phyloP scores from a whole-genome alignment of 2,888 invertebrate species.

The Neoscelio sp. region DNA sequence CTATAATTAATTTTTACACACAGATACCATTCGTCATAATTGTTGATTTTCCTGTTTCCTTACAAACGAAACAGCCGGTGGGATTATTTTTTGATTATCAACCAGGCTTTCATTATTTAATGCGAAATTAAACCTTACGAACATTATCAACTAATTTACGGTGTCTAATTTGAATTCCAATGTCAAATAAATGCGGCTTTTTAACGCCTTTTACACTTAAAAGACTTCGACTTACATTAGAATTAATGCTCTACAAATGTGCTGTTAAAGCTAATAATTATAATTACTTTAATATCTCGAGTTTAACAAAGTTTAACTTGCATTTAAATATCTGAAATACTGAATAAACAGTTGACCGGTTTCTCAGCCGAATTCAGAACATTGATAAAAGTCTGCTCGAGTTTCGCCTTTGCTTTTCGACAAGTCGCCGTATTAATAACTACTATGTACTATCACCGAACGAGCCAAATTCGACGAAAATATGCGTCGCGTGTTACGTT shows the following conservation, averaged over 20 bases:
- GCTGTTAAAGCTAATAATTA: constrained; percentile 34
- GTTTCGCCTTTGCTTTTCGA: too few species aligned
- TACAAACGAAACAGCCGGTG: background rate
- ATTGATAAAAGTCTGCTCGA: too few species aligned
- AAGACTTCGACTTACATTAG: constrained; percentile 13
- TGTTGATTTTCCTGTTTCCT: too few species aligned
- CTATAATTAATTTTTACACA: too few species aligned
- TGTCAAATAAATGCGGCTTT: constrained; percentile 25
- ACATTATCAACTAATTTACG: constrained; percentile 1
- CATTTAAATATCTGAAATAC: background rate
- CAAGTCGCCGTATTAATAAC: too few species aligned
- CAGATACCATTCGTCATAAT: too few species aligned
- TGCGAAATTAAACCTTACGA: constrained; percentile 3
- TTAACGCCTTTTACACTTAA: constrained; percentile 23
- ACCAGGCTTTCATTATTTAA: constrained; percentile 10
- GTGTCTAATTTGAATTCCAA: constrained; percentile 21
- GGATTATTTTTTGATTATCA: constrained; percentile 21
- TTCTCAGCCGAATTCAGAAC: too few species aligned
- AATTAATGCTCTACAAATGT: constrained; percentile 22
- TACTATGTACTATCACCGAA: too few species aligned
- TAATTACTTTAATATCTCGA: constrained; percentile 38
- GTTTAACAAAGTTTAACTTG: constrained; percentile 13
- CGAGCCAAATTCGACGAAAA: too few species aligned
- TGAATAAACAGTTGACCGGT: background rate
- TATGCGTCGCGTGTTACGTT: too few species aligned